Evolutionary conservation across 1,140 invertebrate genomes (phyloP).

Genomic region (Helicoverpa zea): DNA sequence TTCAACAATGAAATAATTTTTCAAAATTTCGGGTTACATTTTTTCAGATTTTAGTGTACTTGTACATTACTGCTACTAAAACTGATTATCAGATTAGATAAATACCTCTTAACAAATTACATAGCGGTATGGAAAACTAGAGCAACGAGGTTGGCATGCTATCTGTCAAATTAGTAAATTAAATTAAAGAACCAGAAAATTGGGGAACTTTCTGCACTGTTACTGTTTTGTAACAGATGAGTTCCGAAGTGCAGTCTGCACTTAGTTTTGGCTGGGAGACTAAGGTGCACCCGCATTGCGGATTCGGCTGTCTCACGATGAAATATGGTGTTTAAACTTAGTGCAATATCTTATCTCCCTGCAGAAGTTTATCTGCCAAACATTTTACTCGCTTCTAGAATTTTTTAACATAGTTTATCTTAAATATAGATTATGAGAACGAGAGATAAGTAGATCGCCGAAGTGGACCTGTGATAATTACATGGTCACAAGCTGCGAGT

Average conservation of each 20-base stretch:
- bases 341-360: constrained; percentile 19
- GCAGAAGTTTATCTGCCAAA: not conserved
- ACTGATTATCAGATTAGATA: too few species aligned
- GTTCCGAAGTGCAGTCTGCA: not conserved
- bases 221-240: too few species aligned
- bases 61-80: too few species aligned
- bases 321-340: constrained; percentile 4
- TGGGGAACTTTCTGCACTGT: not conserved
- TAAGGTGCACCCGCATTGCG: constrained; percentile 5
- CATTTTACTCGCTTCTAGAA: constrained; percentile 9
- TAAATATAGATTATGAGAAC: constrained; percentile 18
- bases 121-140: too few species aligned
- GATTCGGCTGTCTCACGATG: constrained; percentile 7
- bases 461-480: constrained; percentile 15
- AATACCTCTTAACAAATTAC: too few species aligned
- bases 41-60: too few species aligned
- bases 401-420: constrained; percentile 2
- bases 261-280: not conserved
- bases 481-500: constrained; percentile 16
- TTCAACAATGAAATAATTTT: too few species aligned
- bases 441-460: not conserved
- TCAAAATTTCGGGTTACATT: too few species aligned
- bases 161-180: too few species aligned
- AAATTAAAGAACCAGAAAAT: not conserved
- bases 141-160: too few species aligned